Conservation (phyloP, 2,888 invertebrate species). For the Tetranychus truncatus region DNA sequence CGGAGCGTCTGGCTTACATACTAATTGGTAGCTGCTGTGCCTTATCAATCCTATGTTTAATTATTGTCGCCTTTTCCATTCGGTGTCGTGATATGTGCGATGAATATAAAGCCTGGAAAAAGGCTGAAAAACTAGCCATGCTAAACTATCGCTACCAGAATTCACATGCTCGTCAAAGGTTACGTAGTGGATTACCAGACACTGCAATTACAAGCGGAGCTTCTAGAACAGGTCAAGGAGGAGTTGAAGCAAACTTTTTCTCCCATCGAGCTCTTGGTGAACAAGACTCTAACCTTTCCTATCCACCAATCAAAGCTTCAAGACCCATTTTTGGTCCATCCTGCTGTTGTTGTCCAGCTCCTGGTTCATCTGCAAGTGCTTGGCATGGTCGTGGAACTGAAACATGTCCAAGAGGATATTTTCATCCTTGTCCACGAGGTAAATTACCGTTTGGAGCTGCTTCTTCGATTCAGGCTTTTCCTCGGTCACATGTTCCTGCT, state of each 20-base stretch:
- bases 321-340: constrained; percentile 14
- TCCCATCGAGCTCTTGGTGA: neutral
- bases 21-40: constrained; percentile 23
- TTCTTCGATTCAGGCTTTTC: constrained; percentile 21
- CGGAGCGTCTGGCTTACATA: constrained; percentile 22
- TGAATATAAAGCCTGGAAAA: constrained; percentile 22
- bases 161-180: neutral
- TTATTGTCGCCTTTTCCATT: constrained; percentile 22
- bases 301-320: neutral
- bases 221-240: neutral
- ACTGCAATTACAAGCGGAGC: neutral
- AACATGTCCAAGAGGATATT: constrained; percentile 21
- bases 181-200: neutral
- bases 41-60: constrained; percentile 20
- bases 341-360: constrained; percentile 14
- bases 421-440: constrained; percentile 20
- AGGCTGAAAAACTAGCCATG: constrained; percentile 22
- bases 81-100: constrained; percentile 23
- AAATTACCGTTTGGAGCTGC: constrained; percentile 23
- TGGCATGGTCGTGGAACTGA: neutral
- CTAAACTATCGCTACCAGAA: constrained; percentile 18
- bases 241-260: neutral
- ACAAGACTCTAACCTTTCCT: constrained; percentile 9
- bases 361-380: neutral
- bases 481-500: neutral